These are phyloP conservation scores for Pteropus rufus DNA, from an alignment of 2,797 vertebrate genomes.

Conservation along the genomic window DNA sequence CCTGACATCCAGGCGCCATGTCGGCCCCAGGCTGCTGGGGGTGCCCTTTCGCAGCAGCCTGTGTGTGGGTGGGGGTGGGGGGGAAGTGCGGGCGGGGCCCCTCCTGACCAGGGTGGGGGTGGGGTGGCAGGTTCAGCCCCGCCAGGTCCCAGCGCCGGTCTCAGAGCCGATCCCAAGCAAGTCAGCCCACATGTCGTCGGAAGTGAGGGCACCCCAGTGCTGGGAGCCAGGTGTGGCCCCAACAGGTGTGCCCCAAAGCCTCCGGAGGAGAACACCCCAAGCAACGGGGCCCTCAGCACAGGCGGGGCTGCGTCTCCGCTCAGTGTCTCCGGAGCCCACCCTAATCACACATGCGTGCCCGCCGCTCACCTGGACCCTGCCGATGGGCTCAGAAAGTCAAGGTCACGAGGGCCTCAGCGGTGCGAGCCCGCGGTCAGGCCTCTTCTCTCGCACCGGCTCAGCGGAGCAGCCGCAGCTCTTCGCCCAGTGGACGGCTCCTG, in stretches of 20 bases:
- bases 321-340: neutral
- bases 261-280: neutral
- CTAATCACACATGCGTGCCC: neutral
- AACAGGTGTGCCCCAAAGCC: neutral
- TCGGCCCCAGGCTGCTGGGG: neutral
- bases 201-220: neutral
- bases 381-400: neutral
- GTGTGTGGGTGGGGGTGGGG: too few relatives aligned
- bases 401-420: fast-evolving
- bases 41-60: neutral
- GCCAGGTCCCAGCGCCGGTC: neutral
- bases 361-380: neutral
- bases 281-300: neutral
- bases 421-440: neutral
- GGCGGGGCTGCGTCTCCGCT: neutral
- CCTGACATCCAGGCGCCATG: fast-evolving
- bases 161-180: neutral
- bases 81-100: too few relatives aligned
- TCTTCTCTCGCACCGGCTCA: too few relatives aligned
- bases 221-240: neutral
- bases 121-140: neutral
- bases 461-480: neutral
- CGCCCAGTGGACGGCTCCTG: too few relatives aligned
- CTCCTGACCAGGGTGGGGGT: too few relatives aligned
- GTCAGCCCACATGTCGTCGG: neutral